These are phyloP conservation scores for Fregata magnificens DNA, from an alignment of 2,113 vertebrate species.

Conservation along the genomic window DNA sequence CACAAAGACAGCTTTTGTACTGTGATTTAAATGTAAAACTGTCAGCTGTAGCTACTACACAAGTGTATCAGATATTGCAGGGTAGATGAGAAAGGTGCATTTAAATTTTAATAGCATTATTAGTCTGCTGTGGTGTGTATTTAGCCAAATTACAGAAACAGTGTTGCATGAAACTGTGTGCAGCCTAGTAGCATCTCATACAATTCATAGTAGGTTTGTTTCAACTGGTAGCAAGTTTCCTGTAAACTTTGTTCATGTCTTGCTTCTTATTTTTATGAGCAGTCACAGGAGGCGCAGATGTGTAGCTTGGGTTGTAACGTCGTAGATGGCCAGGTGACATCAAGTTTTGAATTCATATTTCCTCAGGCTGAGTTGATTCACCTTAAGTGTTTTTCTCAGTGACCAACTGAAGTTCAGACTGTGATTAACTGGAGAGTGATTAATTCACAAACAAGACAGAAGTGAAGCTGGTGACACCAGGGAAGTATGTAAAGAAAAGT, in stretches of 20 bases:
- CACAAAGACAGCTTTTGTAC: neutral
- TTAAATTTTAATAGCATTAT: neutral
- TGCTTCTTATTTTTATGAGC: neutral
- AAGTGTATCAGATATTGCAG: neutral
- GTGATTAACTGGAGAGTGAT: neutral
- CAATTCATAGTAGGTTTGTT: neutral
- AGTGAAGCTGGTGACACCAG: neutral
- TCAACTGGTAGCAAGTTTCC: neutral
- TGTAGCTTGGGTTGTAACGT: neutral
- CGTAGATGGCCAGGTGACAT: neutral
- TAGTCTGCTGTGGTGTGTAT: neutral
- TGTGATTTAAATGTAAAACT: neutral
- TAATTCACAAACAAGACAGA: neutral
- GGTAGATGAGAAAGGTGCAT: neutral
- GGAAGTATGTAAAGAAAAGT: neutral
- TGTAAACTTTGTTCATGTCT: neutral
- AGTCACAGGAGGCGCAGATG: accelerated
- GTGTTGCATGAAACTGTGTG: neutral
- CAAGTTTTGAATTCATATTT: neutral
- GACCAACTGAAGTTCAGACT: neutral
- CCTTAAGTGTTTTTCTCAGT: neutral
- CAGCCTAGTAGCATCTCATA: neutral
- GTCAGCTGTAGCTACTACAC: neutral
- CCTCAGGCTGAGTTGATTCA: neutral
- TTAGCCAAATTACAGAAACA: neutral